phyloP scores from a whole-genome alignment of 1,140 invertebrate species.

The Contarinia nasturtii region DNA sequence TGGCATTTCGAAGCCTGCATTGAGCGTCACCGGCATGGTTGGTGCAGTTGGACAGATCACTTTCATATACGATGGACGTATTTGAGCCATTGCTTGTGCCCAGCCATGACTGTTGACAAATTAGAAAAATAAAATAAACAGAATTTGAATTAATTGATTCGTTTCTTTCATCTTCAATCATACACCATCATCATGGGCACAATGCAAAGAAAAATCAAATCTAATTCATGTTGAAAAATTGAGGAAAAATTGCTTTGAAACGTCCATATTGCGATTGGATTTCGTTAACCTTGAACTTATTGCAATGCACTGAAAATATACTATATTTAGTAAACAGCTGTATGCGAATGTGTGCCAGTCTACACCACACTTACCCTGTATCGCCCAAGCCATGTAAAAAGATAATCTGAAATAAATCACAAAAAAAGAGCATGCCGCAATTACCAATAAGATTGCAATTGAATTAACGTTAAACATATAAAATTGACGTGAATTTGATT shows the following conservation, averaged over 20 bases:
- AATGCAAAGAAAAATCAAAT: too few species aligned
- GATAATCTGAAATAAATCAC: constrained; percentile 36
- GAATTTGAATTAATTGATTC: neutral
- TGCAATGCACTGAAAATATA: neutral
- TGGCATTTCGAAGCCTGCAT: constrained; percentile 84
- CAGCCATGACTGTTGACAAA: constrained; percentile 65
- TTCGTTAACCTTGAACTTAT: neutral
- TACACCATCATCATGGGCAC: too few species aligned
- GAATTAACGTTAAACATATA: too few species aligned
- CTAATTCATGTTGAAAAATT: too few species aligned
- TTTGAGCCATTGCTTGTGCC: constrained; percentile 62
- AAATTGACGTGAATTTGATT: too few species aligned
- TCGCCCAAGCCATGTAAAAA: constrained; percentile 48
- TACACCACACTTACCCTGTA: constrained; percentile 36
- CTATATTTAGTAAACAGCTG: neutral
- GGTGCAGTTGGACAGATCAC: constrained; percentile 88
- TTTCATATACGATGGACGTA: constrained; percentile 69
- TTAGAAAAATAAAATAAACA: neutral
- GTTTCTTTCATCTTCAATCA: too few species aligned
- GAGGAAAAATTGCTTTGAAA: too few species aligned
- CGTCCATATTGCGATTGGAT: too few species aligned
- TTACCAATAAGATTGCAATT: too few species aligned
- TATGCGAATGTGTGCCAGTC: neutral
- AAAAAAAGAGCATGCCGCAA: constrained; percentile 3
- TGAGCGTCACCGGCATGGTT: constrained; percentile 79